Conservation (phyloP, 1,140 invertebrate genomes). For the Lucilia cuprina region DNA sequence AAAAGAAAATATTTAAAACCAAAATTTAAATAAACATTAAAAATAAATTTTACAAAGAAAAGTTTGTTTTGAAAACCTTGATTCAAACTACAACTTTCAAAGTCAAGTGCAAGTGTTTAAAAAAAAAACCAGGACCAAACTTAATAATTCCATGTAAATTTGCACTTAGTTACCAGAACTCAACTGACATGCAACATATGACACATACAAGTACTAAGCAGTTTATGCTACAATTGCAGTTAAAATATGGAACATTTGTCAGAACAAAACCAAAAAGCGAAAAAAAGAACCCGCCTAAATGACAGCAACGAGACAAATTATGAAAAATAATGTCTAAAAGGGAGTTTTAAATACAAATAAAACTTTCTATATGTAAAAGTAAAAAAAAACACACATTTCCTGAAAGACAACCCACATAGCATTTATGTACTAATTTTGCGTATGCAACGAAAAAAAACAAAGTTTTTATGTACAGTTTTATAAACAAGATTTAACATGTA, state of each 20-base stretch:
- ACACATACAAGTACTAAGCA: slow-evolving; percentile 1
- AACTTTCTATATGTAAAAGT: background rate
- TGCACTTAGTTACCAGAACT: background rate
- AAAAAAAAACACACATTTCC: background rate
- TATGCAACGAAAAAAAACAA: background rate
- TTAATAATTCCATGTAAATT: background rate
- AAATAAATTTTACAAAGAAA: slow-evolving; percentile 1
- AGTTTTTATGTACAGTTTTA: background rate
- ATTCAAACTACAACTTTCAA: background rate
- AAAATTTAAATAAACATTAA: background rate
- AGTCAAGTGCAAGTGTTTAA: slow-evolving; percentile 10
- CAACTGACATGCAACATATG: slow-evolving; percentile 42
- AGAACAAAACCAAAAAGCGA: background rate
- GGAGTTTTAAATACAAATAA: slow-evolving; percentile 9
- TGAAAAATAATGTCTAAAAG: slow-evolving; percentile 54
- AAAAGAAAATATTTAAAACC: slow-evolving; percentile 51
- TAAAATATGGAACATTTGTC: background rate
- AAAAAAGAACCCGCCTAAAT: background rate
- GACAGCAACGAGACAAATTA: slow-evolving; percentile 44
- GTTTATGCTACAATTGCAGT: background rate
- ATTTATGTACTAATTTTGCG: background rate
- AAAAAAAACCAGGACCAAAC: background rate
- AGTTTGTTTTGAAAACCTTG: background rate
- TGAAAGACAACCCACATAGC: background rate
- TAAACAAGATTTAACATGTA: background rate